These are phyloP conservation scores for Chanos chanos DNA, from an alignment of 2,797 vertebrate genomes.

Conservation along the genomic window DNA sequence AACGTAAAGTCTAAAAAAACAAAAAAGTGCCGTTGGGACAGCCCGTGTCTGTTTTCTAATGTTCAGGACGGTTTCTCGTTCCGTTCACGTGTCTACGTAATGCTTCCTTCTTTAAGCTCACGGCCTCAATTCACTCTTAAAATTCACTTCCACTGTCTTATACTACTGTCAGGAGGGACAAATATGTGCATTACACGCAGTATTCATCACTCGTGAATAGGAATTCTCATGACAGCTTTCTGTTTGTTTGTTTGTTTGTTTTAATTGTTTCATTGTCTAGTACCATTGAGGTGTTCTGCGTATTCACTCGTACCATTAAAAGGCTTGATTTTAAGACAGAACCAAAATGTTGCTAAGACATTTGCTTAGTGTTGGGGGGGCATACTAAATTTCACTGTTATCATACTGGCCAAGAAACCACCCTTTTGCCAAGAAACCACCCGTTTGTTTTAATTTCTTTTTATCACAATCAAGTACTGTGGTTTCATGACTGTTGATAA, in stretches of 20 bases:
- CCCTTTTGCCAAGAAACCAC: not conserved
- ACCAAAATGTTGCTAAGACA: not conserved
- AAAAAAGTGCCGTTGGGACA: no score
- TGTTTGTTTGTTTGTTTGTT: not conserved
- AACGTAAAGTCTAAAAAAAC: no score
- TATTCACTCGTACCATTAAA: no score
- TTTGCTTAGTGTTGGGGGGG: not conserved
- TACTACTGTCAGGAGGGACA: not conserved
- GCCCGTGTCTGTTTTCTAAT: no score
- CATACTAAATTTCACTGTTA: not conserved
- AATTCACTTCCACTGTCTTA: not conserved
- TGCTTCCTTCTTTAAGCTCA: not conserved
- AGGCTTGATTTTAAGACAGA: not conserved
- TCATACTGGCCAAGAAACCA: not conserved
- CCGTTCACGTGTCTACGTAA: not conserved
- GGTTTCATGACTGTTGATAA: slow-evolving; percentile 51
- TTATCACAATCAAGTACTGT: slow-evolving; percentile 44
- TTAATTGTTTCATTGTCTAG: not conserved
- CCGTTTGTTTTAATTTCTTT: slow-evolving; percentile 5
- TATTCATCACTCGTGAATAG: slow-evolving; percentile 5
- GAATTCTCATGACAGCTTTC: not conserved
- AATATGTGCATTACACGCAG: not conserved
- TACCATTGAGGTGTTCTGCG: no score
- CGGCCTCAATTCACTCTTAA: not conserved
- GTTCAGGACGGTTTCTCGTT: no score